phyloP scores from a whole-genome alignment of 2,113 vertebrate genomes.

The Eurystomus gularis region DNA sequence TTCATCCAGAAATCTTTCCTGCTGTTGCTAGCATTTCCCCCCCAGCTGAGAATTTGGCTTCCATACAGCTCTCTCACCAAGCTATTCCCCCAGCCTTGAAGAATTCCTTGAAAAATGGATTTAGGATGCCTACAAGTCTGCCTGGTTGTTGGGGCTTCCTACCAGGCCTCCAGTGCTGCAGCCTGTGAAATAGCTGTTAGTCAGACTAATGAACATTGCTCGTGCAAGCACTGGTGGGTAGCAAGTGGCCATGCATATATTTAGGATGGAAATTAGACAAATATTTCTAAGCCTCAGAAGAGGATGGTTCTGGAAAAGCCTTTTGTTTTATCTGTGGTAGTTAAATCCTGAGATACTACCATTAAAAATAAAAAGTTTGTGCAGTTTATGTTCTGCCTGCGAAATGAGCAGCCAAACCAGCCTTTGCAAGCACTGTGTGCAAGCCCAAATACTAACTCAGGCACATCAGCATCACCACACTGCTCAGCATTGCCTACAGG shows the following conservation, averaged over 20 bases:
- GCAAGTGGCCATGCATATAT: conserved; percentile 18
- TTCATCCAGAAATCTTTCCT: conserved; percentile 34
- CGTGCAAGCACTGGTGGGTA: neutral
- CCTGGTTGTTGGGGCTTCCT: neutral
- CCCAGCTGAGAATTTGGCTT: conserved; percentile 48
- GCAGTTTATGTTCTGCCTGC: neutral
- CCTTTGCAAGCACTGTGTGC: neutral
- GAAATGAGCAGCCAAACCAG: neutral
- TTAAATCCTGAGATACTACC: neutral
- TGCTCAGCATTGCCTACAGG: neutral
- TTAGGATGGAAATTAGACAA: conserved; percentile 28
- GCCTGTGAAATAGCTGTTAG: conserved; percentile 49
- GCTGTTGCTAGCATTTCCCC: conserved; percentile 11
- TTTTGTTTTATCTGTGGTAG: neutral
- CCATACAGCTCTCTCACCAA: neutral
- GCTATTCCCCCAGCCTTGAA: conserved; percentile 25
- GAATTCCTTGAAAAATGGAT: conserved; percentile 64
- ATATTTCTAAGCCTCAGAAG: neutral
- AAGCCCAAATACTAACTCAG: neutral
- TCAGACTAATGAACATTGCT: conserved; percentile 40
- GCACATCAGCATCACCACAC: neutral
- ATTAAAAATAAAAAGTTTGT: neutral
- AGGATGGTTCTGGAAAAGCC: neutral
- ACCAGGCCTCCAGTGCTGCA: neutral
- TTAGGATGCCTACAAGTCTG: conserved; percentile 34